These are phyloP conservation scores for Phalloptychus januarius DNA, from an alignment of 2,797 vertebrate species.

Conservation along the genomic window DNA sequence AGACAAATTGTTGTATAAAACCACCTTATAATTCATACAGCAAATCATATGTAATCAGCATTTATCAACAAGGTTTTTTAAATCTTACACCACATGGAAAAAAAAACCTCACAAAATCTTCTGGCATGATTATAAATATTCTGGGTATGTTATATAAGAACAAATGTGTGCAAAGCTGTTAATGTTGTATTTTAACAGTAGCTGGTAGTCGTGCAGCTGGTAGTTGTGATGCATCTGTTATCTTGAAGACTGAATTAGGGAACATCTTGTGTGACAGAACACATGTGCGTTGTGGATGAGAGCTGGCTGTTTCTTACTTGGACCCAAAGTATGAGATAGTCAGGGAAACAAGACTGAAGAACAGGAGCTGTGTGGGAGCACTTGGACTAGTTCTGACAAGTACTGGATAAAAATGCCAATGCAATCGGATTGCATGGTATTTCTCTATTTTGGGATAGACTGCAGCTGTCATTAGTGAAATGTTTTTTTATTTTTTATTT, in stretches of 20 bases:
- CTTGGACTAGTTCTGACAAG: slow-evolving; percentile 34
- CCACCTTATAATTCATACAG: slow-evolving; percentile 29
- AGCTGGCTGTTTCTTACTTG: slow-evolving; percentile 38
- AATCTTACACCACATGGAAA: background rate
- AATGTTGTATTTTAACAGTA: slow-evolving; percentile 4
- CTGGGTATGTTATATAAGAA: background rate
- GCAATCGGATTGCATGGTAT: slow-evolving; percentile 13
- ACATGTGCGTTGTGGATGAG: slow-evolving; percentile 37
- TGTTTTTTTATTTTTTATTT: background rate
- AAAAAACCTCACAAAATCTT: background rate
- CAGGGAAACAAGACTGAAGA: slow-evolving; percentile 41
- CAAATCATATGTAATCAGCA: slow-evolving; percentile 41
- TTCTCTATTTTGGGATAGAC: slow-evolving; percentile 19
- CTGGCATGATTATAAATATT: slow-evolving; percentile 9
- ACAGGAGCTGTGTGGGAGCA: slow-evolving; percentile 62
- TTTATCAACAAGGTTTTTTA: background rate
- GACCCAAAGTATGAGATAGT: slow-evolving; percentile 33
- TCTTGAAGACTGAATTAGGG: slow-evolving; percentile 32
- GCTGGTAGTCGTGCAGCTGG: slow-evolving; percentile 9
- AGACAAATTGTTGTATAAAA: slow-evolving; percentile 42
- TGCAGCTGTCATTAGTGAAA: slow-evolving; percentile 4
- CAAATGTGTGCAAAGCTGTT: slow-evolving; percentile 9
- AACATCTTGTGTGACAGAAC: slow-evolving; percentile 35
- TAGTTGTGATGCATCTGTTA: slow-evolving; percentile 24
- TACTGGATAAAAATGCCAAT: slow-evolving; percentile 13